Base-by-base conservation (phyloP, 30 jellyfish, hydroid and myxozoan species). In the Aurelia sp. region DNA sequence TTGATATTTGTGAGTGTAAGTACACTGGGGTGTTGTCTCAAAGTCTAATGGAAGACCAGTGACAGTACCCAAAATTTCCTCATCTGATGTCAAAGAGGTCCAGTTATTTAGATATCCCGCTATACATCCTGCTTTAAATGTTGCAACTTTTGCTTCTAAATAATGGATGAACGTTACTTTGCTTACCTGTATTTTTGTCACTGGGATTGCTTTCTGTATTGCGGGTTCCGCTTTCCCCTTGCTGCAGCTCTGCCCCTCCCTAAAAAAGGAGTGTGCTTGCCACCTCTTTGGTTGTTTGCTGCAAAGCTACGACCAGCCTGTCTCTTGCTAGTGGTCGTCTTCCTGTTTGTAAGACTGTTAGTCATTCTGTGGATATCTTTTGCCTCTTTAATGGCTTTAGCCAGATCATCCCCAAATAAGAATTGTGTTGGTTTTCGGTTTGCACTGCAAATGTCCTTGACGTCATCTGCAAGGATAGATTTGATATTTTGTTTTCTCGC, bases 121-220 rank as follows among this genome's bases (percentile, higher is more conserved):
- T 21, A 82, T 67, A 18, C 78, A 58, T 8, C 92, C 92, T n/a
- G 86, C 88, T 30, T 68, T 58, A 63, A 68, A 67, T 41, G 66
- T 63, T 78, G 13, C 79, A 78, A 63, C 89, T 60, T 61, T 78
- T n/a, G 33, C 51, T 27, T 60, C 50, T 22, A 52, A 21, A 52
- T 13, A 5, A 47, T 18, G 13, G 16, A 1, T 38, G 58, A 15
- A 16, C 72, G 20, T 16, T 40, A 52, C 21, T 72, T 13, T 47
- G n/a, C 27, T 72, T 52, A 24, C 71, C 50, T 38, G 50, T 41
- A 41, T 72, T 41, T 47, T 8, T 57, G 50, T 72, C 66, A 13
- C 15, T 27, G 48, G 16, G 21, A 13, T 47, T 47, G 18, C 66
- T 7, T 38, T 72, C 67, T 30, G 72, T 47, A 72, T 30, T 13